Percentiles rank a stretch among this genome's conserved stretches.
These are phyloP conservation scores for Tricholauxania praeusta DNA, from an alignment of 2,888 invertebrate genomes.

Conservation along the genomic window DNA sequence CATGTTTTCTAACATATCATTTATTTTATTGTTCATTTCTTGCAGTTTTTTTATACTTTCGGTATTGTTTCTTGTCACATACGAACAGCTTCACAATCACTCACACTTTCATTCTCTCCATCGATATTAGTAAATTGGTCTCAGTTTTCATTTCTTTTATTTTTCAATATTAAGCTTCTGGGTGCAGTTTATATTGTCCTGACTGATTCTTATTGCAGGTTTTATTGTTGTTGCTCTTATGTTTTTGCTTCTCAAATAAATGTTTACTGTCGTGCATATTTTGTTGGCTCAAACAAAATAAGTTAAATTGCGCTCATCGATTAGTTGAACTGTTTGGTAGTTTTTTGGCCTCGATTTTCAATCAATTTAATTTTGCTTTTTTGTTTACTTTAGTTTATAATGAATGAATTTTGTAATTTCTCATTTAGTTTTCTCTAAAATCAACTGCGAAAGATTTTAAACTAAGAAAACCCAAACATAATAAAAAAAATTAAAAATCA, in stretches of 20 bases:
- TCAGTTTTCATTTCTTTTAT: background rate
- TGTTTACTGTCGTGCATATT: constrained; percentile 19
- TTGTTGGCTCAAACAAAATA: background rate
- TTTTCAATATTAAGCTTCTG: background rate
- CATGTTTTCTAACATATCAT: constrained; percentile 8
- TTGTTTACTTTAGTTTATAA: background rate
- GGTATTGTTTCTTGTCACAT: background rate
- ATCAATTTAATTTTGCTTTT: background rate
- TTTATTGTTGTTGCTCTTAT: background rate
- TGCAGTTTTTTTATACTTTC: constrained; percentile 9
- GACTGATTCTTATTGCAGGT: background rate
- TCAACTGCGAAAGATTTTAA: too few relatives aligned
- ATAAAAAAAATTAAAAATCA: too few relatives aligned
- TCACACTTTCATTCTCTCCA: background rate
- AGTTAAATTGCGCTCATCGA: background rate
- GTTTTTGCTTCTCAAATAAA: constrained; percentile 12
- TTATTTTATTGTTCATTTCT: constrained; percentile 19
- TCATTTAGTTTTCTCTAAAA: too few relatives aligned
- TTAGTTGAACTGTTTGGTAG: background rate
- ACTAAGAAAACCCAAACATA: too few relatives aligned
- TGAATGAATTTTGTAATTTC: too few relatives aligned
- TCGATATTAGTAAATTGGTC: background rate
- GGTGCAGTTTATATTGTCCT: background rate
- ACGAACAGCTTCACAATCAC: background rate
- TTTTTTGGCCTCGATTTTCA: background rate